A percentile compares a stretch with the other conserved stretches of the same genome.
phyloP scores from a whole-genome alignment of 2,888 invertebrate genomes.

The Epistrophe eligans region DNA sequence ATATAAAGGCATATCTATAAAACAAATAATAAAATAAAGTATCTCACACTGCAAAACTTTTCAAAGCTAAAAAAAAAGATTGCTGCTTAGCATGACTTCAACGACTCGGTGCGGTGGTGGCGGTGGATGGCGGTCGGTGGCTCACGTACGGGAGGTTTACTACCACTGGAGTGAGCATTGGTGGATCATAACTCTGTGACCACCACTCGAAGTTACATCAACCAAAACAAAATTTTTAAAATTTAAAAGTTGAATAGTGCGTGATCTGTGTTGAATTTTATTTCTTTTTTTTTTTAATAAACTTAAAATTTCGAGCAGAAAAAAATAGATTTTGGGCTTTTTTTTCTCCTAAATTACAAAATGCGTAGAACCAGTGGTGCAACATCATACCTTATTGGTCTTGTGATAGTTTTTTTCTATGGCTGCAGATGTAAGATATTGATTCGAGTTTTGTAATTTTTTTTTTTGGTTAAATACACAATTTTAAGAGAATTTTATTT shows the following conservation, averaged over 20 bases:
- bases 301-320: not conserved
- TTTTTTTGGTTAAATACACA: not conserved
- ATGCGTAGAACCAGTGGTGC: constrained; percentile 36
- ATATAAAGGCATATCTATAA: constrained; percentile 35
- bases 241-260: constrained; percentile 23
- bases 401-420: constrained; percentile 38
- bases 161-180: constrained; percentile 45
- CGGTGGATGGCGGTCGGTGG: not conserved
- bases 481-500: not conserved
- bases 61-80: constrained; percentile 30
- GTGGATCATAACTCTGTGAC: constrained; percentile 64
- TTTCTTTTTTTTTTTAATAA: not conserved
- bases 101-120: not conserved
- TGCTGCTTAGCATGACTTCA: constrained; percentile 43
- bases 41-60: constrained; percentile 54
- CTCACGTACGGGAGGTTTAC: constrained; percentile 49
- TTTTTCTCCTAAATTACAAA: not conserved
- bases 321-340: constrained; percentile 9
- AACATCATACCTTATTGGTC: constrained; percentile 23
- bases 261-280: constrained; percentile 22
- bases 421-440: constrained; percentile 55
- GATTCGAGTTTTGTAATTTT: not conserved
- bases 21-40: constrained; percentile 32
- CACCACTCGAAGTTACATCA: constrained; percentile 72
- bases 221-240: constrained; percentile 28